A percentile compares a stretch with the other conserved stretches of the same genome.
Evolutionary conservation across 2,797 vertebrate genomes (phyloP).

Genomic region (Rhabdophis nuchalis): DNA sequence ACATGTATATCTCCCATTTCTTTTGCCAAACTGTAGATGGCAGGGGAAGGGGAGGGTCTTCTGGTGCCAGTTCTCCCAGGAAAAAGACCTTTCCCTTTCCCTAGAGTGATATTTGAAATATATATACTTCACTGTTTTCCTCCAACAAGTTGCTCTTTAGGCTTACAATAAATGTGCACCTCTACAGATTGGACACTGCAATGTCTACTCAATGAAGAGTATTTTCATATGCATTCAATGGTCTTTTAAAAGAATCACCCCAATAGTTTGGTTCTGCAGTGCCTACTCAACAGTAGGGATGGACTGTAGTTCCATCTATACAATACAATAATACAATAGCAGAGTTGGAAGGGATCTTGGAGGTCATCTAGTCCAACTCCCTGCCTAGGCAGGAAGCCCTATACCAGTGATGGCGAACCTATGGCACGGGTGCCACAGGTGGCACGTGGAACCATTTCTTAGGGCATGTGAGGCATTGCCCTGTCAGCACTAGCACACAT

Average conservation of each 20-base stretch:
- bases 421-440: too few species aligned
- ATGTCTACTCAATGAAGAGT: neutral
- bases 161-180: neutral
- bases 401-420: too few species aligned
- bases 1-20: neutral
- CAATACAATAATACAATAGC: too few species aligned
- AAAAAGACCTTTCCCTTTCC: neutral
- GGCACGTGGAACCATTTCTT: too few species aligned
- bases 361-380: too few species aligned
- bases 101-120: neutral
- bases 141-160: neutral
- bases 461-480: too few species aligned
- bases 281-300: neutral
- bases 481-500: too few species aligned
- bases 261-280: neutral
- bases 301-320: neutral
- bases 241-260: neutral
- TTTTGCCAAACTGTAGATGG: neutral
- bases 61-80: neutral
- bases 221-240: neutral
- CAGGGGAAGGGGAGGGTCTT: neutral
- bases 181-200: neutral
- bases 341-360: too few species aligned
- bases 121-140: neutral
- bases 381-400: too few species aligned